These are phyloP conservation scores for Amiota mariae DNA, from an alignment of 2,888 invertebrate genomes.

Conservation along the genomic window DNA sequence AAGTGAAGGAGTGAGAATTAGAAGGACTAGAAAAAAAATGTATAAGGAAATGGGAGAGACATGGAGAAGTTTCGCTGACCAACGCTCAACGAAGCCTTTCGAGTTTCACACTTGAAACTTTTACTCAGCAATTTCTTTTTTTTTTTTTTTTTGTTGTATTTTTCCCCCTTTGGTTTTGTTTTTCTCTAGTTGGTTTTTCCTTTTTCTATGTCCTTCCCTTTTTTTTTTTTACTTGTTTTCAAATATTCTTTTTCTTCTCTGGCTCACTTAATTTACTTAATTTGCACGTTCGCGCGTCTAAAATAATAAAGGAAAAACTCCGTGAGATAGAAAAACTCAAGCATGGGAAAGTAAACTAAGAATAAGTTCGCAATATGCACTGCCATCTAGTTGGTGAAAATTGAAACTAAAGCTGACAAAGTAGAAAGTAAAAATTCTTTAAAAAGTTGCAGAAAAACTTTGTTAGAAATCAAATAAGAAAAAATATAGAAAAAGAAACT, in stretches of 20 bases:
- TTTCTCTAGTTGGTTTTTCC: conserved; percentile 36
- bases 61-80: neutral
- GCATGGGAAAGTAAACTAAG: neutral
- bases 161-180: conserved; percentile 18
- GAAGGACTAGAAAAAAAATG: no score
- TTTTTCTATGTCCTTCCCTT: neutral
- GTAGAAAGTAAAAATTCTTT: no score
- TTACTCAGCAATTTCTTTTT: neutral
- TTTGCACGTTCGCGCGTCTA: conserved; percentile 45
- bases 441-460: no score
- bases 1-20: no score
- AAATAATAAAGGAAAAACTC: conserved; percentile 35
- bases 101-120: conserved; percentile 22
- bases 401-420: conserved; percentile 14
- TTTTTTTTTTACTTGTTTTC: neutral
- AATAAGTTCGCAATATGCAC: neutral
- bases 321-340: neutral
- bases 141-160: conserved; percentile 29
- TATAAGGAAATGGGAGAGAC: neutral
- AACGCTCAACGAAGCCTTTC: neutral
- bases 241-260: conserved; percentile 18
- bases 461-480: no score
- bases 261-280: conserved; percentile 45
- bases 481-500: no score
- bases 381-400: conserved; percentile 19